phyloP scores from a whole-genome alignment of 2,113 vertebrate species.

The Phylloscopus whistleri region DNA sequence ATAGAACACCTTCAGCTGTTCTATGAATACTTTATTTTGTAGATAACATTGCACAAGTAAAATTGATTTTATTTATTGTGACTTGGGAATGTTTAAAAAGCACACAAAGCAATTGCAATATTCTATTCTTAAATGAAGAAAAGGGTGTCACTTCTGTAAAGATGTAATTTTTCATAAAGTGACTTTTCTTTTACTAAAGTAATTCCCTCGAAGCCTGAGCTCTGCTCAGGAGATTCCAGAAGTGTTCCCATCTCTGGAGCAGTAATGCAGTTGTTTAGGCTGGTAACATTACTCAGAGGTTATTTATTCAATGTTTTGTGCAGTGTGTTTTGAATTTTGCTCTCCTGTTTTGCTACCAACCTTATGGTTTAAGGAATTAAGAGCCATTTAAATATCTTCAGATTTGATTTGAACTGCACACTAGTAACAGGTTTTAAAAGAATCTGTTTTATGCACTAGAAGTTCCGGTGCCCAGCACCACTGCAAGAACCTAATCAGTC shows the following conservation, averaged over 20 bases:
- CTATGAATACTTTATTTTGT: conserved; percentile 26
- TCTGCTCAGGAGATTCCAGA: neutral
- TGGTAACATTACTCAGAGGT: conserved; percentile 43
- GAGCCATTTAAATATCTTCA: conserved; percentile 55
- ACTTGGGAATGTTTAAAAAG: conserved; percentile 56
- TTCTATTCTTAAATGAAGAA: conserved; percentile 33
- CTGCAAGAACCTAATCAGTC: conserved; percentile 15
- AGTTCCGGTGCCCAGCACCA: conserved; percentile 44
- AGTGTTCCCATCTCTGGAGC: neutral
- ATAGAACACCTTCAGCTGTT: neutral
- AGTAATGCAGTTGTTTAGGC: conserved; percentile 17
- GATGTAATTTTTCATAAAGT: conserved; percentile 51
- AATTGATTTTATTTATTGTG: conserved; percentile 49
- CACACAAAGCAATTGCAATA: conserved; percentile 23
- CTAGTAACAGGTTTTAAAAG: conserved; percentile 38
- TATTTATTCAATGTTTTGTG: conserved; percentile 64
- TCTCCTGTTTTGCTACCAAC: conserved; percentile 62
- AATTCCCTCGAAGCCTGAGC: conserved; percentile 14
- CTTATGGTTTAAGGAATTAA: conserved; percentile 59
- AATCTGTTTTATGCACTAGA: conserved; percentile 57
- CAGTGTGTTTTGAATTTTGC: conserved; percentile 55
- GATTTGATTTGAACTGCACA: conserved; percentile 55
- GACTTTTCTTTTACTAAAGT: conserved; percentile 42
- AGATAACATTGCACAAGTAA: neutral
- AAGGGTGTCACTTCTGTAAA: conserved; percentile 53